Conservation (phyloP, 2,888 invertebrate genomes). For the Beris chalybata region DNA sequence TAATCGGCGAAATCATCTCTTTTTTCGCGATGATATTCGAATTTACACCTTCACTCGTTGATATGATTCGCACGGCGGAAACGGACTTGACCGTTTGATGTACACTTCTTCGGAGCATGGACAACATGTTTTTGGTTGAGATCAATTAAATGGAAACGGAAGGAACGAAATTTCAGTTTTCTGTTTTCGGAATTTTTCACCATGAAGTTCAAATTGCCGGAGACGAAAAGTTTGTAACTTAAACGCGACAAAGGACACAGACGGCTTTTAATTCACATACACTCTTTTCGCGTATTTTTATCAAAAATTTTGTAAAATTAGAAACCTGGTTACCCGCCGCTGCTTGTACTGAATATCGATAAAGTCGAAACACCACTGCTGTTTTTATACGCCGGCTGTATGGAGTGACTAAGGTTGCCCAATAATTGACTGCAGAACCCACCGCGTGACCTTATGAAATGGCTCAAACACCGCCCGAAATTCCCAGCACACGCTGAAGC, state of each 20-base stretch:
- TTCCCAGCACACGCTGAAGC: too few relatives aligned
- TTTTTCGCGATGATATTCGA: constrained; percentile 46
- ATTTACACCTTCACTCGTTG: constrained; percentile 49
- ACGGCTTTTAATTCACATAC: too few relatives aligned
- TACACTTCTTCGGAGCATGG: constrained; percentile 41
- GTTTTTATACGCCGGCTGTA: constrained; percentile 2
- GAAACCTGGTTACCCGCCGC: background rate
- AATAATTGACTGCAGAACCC: too few relatives aligned
- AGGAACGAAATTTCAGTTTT: background rate
- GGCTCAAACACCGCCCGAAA: too few relatives aligned
- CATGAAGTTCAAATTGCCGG: background rate
- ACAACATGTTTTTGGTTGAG: constrained; percentile 43
- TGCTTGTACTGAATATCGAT: background rate
- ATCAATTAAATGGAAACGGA: background rate
- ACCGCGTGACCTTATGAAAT: too few relatives aligned
- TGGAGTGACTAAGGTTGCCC: too few relatives aligned
- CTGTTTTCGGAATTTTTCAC: too few relatives aligned
- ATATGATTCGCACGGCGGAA: constrained; percentile 40
- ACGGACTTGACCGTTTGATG: constrained; percentile 36
- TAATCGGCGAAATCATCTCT: constrained; percentile 48
- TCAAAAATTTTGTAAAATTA: too few relatives aligned
- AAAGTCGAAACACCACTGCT: constrained; percentile 18
- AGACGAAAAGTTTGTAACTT: background rate
- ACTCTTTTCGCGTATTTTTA: too few relatives aligned
- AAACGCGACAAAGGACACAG: background rate